phyloP scores from a whole-genome alignment of 2,888 invertebrate genomes.

The Rhabditophanes sp. region DNA sequence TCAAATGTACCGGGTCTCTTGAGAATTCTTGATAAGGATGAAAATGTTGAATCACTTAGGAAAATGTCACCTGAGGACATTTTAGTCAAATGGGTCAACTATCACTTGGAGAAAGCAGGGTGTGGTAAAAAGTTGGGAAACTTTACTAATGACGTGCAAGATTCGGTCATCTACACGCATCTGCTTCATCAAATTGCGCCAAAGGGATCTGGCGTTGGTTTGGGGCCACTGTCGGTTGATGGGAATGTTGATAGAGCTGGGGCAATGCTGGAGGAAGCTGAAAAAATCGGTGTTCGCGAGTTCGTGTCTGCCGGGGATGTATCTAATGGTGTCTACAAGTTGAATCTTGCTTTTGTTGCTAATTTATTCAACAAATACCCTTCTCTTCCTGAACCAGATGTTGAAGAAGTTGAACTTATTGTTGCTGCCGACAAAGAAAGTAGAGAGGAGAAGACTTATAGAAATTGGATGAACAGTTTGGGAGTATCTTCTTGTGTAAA shows the following conservation, averaged over 20 bases:
- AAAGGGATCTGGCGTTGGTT: conserved; percentile 62
- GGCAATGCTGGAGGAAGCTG: conserved; percentile 85
- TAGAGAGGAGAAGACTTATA: conserved; percentile 53
- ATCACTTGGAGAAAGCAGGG: conserved; percentile 62
- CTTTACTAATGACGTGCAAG: conserved; percentile 47
- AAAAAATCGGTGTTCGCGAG: conserved; percentile 78
- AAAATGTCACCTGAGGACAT: conserved; percentile 88
- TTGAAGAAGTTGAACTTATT: conserved; percentile 15
- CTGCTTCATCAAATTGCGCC: conserved; percentile 87
- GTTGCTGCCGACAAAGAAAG: conserved; percentile 26
- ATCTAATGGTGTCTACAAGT: conserved; percentile 76
- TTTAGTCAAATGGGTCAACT: conserved; percentile 90
- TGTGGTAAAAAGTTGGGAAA: conserved; percentile 32
- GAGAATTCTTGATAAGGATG: conserved; percentile 61
- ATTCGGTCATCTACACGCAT: conserved; percentile 85
- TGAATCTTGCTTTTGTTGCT: conserved; percentile 94
- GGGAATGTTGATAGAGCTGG: conserved; percentile 59
- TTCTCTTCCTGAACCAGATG: conserved; percentile 56
- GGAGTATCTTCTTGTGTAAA: conserved; percentile 88
- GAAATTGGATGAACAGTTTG: conserved; percentile 98
- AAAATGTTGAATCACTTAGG: conserved; percentile 80
- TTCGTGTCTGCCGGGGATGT: conserved; percentile 89
- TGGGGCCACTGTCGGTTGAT: conserved; percentile 62
- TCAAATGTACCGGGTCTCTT: conserved; percentile 89
- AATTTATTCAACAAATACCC: conserved; percentile 97